Conservation (phyloP, 2,113 vertebrate genomes). For the Perognathus longimembris region DNA sequence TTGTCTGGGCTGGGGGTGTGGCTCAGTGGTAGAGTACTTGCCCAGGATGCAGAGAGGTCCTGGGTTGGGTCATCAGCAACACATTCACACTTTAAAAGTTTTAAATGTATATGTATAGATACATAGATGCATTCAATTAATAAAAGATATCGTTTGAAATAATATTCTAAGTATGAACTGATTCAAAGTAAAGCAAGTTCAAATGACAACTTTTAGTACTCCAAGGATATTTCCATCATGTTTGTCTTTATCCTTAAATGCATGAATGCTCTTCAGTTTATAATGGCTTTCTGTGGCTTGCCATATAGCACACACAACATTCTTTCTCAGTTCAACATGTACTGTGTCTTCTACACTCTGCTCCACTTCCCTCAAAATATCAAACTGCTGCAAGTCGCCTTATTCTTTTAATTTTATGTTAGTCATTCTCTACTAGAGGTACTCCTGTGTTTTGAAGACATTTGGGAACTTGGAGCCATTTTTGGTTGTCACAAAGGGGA, state of each 20-base stretch:
- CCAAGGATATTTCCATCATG: neutral
- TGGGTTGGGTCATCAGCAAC: neutral
- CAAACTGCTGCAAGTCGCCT: neutral
- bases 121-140: neutral
- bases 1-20: neutral
- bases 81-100: too few relatives aligned
- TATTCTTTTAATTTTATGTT: neutral
- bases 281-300: neutral
- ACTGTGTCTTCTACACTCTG: neutral
- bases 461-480: neutral
- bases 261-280: neutral
- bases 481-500: neutral
- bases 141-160: neutral
- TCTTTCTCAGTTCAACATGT: neutral
- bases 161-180: neutral
- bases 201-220: neutral
- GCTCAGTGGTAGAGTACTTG: neutral
- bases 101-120: too few relatives aligned
- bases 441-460: neutral
- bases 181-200: constrained; percentile 36
- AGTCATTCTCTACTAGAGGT: neutral
- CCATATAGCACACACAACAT: neutral
- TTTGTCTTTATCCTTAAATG: neutral
- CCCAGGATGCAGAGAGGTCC: neutral
- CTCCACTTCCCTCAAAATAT: neutral